Conservation (phyloP, 2,888 invertebrate species). For the Tenthredo livida region DNA sequence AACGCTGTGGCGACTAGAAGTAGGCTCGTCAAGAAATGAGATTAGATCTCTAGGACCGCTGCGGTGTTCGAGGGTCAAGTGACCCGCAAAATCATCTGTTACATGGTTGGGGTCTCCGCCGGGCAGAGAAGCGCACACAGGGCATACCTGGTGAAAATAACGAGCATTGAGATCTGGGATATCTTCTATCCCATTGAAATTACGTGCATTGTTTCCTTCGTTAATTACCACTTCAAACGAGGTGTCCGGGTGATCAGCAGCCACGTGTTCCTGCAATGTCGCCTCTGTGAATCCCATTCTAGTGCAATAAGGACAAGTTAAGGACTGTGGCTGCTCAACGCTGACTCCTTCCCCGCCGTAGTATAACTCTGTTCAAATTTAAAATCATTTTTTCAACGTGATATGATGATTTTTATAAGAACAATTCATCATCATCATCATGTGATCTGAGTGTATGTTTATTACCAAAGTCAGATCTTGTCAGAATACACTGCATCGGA, state of each 20-base stretch:
- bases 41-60: conserved; percentile 94
- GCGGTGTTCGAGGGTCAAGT: conserved; percentile 96
- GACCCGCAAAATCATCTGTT: conserved; percentile 98
- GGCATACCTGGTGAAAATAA: conserved; percentile 88
- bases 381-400: conserved; percentile 9
- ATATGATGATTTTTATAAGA: not conserved
- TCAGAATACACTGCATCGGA: conserved; percentile 99
- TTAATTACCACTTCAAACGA: conserved; percentile 92
- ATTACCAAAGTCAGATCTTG: conserved; percentile 96
- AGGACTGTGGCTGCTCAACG: conserved; percentile 95
- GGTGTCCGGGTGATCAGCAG: conserved; percentile 94
- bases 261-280: conserved; percentile 94
- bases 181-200: no score
- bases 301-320: conserved; percentile 98
- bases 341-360: conserved; percentile 97
- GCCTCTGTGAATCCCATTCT: conserved; percentile 97
- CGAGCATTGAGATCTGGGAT: not conserved
- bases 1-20: conserved; percentile 87
- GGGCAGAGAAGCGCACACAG: conserved; percentile 97
- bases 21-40: conserved; percentile 95
- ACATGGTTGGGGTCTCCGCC: conserved; percentile 98
- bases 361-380: conserved; percentile 87
- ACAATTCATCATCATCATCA: no score
- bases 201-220: no score
- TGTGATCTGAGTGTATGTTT: not conserved